Percentiles rank a stretch among this genome's conserved stretches.
Conservation (phyloP, 2,888 invertebrate genomes). For the Tanytarsus gracilentus region DNA sequence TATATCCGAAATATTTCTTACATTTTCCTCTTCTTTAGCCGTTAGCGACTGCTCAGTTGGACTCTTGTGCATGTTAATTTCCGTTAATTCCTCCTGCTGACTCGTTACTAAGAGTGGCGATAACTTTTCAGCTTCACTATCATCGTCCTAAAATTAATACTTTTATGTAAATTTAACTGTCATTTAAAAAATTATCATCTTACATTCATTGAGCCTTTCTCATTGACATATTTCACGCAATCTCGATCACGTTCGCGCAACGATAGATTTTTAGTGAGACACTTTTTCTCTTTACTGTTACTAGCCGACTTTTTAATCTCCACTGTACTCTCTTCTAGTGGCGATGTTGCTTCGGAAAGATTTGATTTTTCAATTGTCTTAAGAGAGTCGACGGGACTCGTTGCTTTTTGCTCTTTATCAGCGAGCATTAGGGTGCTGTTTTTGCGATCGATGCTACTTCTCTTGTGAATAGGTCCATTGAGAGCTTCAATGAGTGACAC, state of each 20-base stretch:
- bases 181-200: constrained; percentile 29
- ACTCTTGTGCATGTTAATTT: constrained; percentile 40
- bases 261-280: constrained; percentile 24
- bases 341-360: constrained; percentile 29
- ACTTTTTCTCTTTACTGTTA: constrained; percentile 30
- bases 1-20: constrained; percentile 25
- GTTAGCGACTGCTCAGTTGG: constrained; percentile 49
- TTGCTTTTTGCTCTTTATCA: constrained; percentile 16
- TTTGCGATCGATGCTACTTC: constrained; percentile 18
- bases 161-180: constrained; percentile 33
- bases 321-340: constrained; percentile 49
- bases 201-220: constrained; percentile 42
- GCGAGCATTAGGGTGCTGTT: background rate
- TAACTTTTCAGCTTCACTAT: constrained; percentile 74
- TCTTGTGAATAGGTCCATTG: constrained; percentile 61
- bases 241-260: constrained; percentile 48
- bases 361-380: background rate
- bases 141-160: constrained; percentile 52
- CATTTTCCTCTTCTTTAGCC: constrained; percentile 52
- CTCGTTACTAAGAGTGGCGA: constrained; percentile 55
- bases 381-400: constrained; percentile 8
- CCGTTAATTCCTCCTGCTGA: background rate
- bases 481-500: constrained; percentile 91
- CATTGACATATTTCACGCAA: constrained; percentile 53
- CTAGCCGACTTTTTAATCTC: constrained; percentile 34